Evolutionary conservation across 1,140 invertebrate genomes (phyloP).

Genomic region (Zaprionus camerounensis): DNA sequence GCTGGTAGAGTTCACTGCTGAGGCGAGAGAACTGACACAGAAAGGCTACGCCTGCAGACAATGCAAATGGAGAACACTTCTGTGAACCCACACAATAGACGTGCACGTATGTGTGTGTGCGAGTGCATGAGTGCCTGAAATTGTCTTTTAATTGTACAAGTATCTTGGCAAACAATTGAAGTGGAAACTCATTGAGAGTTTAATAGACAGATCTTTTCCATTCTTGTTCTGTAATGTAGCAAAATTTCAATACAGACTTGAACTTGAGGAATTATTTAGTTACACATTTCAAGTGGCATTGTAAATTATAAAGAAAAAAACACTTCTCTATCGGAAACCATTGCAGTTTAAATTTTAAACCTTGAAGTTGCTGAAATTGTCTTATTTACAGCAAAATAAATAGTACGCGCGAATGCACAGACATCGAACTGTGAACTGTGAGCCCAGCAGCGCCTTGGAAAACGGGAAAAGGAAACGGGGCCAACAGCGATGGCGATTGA

Average conservation of each 20-base stretch:
- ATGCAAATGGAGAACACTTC: background rate
- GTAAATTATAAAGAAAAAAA: background rate
- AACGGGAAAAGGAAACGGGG: background rate
- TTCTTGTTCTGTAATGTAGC: no score
- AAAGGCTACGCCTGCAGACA: background rate
- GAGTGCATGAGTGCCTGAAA: background rate
- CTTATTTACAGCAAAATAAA: background rate
- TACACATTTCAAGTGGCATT: background rate
- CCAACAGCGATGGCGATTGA: conserved; percentile 3
- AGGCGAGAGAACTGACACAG: background rate
- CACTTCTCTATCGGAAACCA: no score
- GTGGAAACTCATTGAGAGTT: background rate
- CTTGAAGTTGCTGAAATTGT: background rate
- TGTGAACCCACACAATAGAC: background rate
- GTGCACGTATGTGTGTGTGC: background rate
- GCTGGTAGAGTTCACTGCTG: background rate
- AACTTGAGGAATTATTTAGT: background rate
- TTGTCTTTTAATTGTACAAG: conserved; percentile 1
- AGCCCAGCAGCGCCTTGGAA: background rate
- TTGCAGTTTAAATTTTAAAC: background rate
- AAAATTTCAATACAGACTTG: no score
- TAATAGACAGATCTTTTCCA: no score
- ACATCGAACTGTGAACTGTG: conserved; percentile 4
- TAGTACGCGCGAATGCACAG: background rate
- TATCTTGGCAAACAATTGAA: background rate